Base-by-base conservation (phyloP, 1,140 invertebrate genomes). In the Apis laboriosa region DNA sequence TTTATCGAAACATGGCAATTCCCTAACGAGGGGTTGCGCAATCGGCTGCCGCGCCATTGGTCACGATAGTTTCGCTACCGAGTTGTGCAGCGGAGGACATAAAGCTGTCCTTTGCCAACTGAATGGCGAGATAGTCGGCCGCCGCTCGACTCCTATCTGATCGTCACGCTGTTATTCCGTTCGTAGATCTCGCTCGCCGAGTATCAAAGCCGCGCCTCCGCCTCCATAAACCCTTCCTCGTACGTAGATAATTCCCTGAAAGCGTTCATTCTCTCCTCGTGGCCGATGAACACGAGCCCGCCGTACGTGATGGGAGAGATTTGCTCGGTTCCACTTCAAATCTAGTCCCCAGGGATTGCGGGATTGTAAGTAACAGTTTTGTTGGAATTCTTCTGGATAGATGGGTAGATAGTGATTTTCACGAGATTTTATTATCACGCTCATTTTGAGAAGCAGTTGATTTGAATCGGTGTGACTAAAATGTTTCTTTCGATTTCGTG, bases 81-180 rank as follows among this genome's bases (percentile, higher is more conserved):
- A 43, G 34, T 43, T 63, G 13, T 51, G 68, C 68, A 63, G 53
- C 66, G 21, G 19, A 34, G 60, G 8, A 34, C 77, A 64, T 73
- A 80, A 84, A 67, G 60, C 82, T 80, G 61, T 71, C 70, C 61
- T 79, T 66, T 61, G 74, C 76, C 68, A 78, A 79, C 67, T 34
- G 43, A 79, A 78, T 53, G 13, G 53, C 43, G 24, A 56, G 74
- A 77, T 83, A 71, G 34, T 34, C 55, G 73, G 64, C 66, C 68
- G 21, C 55, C 64, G 53, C 11, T 63, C 56, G 74, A 28, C 51
- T 58, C 53, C 67, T 83, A 79, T 78, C 81, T 73, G 76, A 78
- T 79, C 76, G 76, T 79, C 76, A 72, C 76, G 67, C 60, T 77
- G 70, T 73, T 73, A 83, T 79, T 49, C 77, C 66, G 74, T 77